A percentile compares a stretch with the other conserved stretches of the same genome.
phyloP scores from a whole-genome alignment of 2,888 invertebrate genomes.

The Xylocampa areola region DNA sequence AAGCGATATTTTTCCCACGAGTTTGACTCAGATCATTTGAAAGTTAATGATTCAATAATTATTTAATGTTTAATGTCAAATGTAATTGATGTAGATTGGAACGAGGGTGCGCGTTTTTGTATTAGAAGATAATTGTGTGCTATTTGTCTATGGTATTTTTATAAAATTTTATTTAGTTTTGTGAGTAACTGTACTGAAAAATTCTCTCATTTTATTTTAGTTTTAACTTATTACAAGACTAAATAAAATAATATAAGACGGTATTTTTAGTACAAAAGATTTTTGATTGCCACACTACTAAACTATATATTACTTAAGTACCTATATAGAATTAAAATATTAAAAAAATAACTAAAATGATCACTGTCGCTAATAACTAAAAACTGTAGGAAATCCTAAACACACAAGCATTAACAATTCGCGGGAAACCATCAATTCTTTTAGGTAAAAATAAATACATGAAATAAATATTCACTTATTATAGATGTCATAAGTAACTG shows the following conservation, averaged over 20 bases:
- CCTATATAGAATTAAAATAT: too few relatives aligned
- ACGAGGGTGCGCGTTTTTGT: constrained; percentile 10
- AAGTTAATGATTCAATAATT: constrained; percentile 44
- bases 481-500: not conserved
- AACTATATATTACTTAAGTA: too few relatives aligned
- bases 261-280: too few relatives aligned
- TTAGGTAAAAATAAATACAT: constrained; percentile 17
- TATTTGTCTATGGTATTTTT: not conserved
- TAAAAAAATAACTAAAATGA: too few relatives aligned
- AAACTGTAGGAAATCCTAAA: constrained; percentile 47
- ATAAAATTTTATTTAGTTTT: too few relatives aligned
- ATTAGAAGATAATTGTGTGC: too few relatives aligned
- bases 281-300: too few relatives aligned
- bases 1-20: constrained; percentile 47
- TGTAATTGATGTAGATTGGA: constrained; percentile 15
- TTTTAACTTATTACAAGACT: too few relatives aligned
- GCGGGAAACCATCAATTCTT: constrained; percentile 42
- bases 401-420: constrained; percentile 18
- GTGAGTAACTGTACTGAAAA: too few relatives aligned
- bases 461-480: too few relatives aligned
- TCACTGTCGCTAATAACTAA: constrained; percentile 1
- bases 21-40: constrained; percentile 22
- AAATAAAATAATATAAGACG: too few relatives aligned
- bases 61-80: constrained; percentile 8
- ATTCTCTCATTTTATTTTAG: too few relatives aligned